Conservation (phyloP, 2,113 vertebrate species). For the Phylloscopus trochiloides region DNA sequence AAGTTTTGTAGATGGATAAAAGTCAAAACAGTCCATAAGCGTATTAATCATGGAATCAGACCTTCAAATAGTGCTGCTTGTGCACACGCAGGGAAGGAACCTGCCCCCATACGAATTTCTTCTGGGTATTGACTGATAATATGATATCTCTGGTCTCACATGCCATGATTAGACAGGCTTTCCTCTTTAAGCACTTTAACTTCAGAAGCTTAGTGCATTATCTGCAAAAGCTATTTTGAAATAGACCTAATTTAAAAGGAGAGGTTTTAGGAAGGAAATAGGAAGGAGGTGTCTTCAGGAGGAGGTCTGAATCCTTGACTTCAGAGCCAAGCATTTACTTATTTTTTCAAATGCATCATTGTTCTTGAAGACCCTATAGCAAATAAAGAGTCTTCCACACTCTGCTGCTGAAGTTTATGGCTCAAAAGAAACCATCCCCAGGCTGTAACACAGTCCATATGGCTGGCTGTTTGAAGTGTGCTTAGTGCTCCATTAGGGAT, state of each 20-base stretch:
- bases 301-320: background rate
- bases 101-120: background rate
- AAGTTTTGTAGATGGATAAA: background rate
- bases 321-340: background rate
- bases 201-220: slow-evolving; percentile 1
- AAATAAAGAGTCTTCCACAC: slow-evolving; percentile 29
- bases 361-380: slow-evolving; percentile 45
- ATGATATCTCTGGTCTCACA: slow-evolving; percentile 18
- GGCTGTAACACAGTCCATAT: slow-evolving; percentile 80
- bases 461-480: slow-evolving; percentile 78
- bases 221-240: slow-evolving; percentile 1
- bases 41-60: background rate
- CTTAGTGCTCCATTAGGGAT: slow-evolving; percentile 77
- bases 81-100: background rate
- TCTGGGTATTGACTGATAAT: background rate
- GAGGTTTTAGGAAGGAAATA: background rate
- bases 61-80: background rate
- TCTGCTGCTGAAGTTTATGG: slow-evolving; percentile 58
- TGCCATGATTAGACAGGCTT: background rate
- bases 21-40: background rate
- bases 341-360: slow-evolving; percentile 1
- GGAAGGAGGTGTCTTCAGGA: background rate
- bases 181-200: slow-evolving; percentile 11
- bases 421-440: slow-evolving; percentile 67
- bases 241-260: background rate